Evolutionary conservation across 2,797 vertebrate species (phyloP), one percentile per base, ranked within the genome.

Genomic region (Neomorphus geoffroyi): DNA sequence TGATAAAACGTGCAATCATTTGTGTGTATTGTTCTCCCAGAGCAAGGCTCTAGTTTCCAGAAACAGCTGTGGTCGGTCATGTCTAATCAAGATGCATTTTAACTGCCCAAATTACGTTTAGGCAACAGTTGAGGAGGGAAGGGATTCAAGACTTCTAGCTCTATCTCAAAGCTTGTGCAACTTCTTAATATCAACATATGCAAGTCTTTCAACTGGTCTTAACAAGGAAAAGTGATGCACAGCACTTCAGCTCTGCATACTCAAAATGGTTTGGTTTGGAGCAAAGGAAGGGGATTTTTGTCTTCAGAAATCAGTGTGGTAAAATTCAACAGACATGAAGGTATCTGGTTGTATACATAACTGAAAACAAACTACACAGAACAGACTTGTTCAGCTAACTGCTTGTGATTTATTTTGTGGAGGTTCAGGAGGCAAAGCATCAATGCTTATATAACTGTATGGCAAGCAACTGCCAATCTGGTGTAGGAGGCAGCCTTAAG

Each of bases 351-450:
- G 11, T 60, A 1, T 21, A 3, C 1, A 1, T 56, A 53, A 39
- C 50, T 48, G 37, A 53, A 85, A 80, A 60, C 46, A 79, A 77
- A 81, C 7, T 37, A 37, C 45, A 75, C 71, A 66, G 86, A 94
- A 93, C 61, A 95, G 90, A 86, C 43, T 10, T 46, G 37, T 54
- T 83, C 33, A 61, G 80, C 66, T 85, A 62, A 66, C 45, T 23
- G 86, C 86, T 94, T 96, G 82, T 96, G 90, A 67, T 96, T 97
- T 97, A 97, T 96, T 96, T 97, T 83, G 87, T 73, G 75, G 94
- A 80, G 67, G 81, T 66, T 92, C 67, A 92, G 86, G 79, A 96
- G 95, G 77, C 92, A 95, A 94, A 96, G 80, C 92, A 74, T 56
- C 66, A 94, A 77, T 66, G 89, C 56, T 75, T 91, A 10, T 91